phyloP scores from a whole-genome alignment of 2,797 vertebrate species.

The Alfaro cultratus region DNA sequence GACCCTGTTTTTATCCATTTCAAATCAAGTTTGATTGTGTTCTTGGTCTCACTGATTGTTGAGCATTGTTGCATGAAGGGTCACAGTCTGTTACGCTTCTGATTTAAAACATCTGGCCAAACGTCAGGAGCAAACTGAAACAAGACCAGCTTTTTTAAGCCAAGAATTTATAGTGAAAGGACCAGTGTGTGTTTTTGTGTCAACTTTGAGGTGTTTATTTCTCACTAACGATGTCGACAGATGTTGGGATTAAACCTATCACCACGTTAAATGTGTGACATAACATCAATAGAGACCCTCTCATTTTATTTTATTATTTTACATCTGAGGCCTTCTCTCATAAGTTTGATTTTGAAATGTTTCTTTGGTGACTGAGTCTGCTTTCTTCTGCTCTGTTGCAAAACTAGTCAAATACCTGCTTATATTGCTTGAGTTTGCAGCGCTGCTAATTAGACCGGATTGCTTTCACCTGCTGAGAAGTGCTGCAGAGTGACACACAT shows the following conservation, averaged over 20 bases:
- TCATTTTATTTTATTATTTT: too few species aligned
- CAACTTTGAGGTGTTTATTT: slow-evolving; percentile 71
- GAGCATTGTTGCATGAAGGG: slow-evolving; percentile 57
- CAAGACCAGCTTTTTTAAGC: slow-evolving; percentile 40
- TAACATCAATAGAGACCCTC: background rate
- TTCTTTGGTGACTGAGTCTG: too few species aligned
- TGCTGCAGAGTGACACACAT: too few species aligned
- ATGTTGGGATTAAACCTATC: slow-evolving; percentile 49
- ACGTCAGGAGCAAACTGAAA: slow-evolving; percentile 49
- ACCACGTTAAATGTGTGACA: slow-evolving; percentile 45
- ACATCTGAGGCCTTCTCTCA: too few species aligned
- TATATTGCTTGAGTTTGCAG: too few species aligned
- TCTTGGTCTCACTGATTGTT: background rate
- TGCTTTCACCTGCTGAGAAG: too few species aligned
- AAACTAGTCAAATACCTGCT: too few species aligned
- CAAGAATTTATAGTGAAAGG: slow-evolving; percentile 55
- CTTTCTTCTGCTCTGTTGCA: too few species aligned
- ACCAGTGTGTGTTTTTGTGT: slow-evolving; percentile 58
- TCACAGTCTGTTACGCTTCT: slow-evolving; percentile 32
- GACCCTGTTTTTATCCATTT: background rate
- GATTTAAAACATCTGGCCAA: slow-evolving; percentile 36
- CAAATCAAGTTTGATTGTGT: background rate
- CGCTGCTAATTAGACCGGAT: too few species aligned
- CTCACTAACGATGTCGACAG: slow-evolving; percentile 40
- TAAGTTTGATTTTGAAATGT: too few species aligned